Percentiles rank a stretch among this genome's conserved stretches.
phyloP scores from a whole-genome alignment of 2,888 invertebrate genomes.

The Drosophila lacicola region DNA sequence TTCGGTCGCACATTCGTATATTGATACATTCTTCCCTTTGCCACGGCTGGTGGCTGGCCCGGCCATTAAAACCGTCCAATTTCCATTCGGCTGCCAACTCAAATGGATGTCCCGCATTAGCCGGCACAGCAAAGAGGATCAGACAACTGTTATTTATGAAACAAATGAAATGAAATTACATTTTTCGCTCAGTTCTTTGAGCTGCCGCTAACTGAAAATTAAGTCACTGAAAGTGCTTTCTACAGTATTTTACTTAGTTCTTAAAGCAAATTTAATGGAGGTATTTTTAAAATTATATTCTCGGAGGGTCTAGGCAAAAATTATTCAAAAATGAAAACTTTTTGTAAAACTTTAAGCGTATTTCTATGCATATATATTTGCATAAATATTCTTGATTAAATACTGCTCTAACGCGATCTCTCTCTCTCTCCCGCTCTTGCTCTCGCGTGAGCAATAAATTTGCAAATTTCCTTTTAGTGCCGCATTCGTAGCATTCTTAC shows the following conservation, averaged over 20 bases:
- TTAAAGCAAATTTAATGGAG: too few species aligned
- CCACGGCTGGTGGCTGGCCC: constrained; percentile 24
- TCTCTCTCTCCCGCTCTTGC: not conserved
- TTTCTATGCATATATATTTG: too few species aligned
- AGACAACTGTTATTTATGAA: constrained; percentile 47
- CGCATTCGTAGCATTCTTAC: not conserved
- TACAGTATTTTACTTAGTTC: too few species aligned
- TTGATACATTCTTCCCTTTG: constrained; percentile 19
- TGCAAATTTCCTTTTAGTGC: not conserved
- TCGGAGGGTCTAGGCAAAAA: too few species aligned
- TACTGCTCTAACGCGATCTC: not conserved
- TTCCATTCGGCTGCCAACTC: constrained; percentile 33
- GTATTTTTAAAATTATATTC: too few species aligned
- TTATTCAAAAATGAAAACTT: too few species aligned
- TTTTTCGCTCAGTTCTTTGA: not conserved
- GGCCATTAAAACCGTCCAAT: constrained; percentile 37
- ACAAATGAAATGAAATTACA: constrained; percentile 14
- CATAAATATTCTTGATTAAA: not conserved
- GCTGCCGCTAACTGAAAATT: not conserved
- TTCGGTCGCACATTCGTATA: constrained; percentile 7
- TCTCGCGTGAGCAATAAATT: not conserved
- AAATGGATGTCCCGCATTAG: constrained; percentile 11
- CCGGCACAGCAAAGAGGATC: constrained; percentile 23
- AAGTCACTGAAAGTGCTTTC: not conserved
- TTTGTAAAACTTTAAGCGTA: too few species aligned